Conservation (phyloP, 2,113 vertebrate species). For the Chaetorhynchus papuensis region DNA sequence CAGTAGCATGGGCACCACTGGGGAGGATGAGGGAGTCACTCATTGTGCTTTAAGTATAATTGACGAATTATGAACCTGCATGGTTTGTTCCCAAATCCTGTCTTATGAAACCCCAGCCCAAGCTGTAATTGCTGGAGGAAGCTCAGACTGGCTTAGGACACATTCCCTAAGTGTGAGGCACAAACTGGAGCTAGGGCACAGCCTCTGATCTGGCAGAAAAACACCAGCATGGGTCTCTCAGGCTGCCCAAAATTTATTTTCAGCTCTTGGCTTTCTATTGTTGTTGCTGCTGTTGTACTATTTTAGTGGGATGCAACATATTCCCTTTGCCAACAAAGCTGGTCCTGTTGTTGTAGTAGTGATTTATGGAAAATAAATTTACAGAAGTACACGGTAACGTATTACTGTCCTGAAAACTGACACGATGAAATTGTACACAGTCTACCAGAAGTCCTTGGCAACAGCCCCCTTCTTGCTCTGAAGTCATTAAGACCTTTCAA, state of each 20-base stretch:
- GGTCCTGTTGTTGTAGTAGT: not conserved
- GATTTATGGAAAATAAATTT: not conserved
- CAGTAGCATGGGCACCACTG: not conserved
- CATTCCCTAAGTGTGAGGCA: not conserved
- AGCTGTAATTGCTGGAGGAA: not conserved
- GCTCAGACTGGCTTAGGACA: not conserved
- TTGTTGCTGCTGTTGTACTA: not conserved
- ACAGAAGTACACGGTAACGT: not conserved
- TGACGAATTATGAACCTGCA: not conserved
- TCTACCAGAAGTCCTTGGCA: not conserved
- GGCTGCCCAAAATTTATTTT: not conserved
- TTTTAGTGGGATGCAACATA: not conserved
- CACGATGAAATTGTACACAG: not conserved
- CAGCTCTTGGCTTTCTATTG: not conserved
- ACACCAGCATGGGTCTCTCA: not conserved
- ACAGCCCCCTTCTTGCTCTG: not conserved
- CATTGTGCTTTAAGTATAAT: not conserved
- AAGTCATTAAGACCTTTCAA: not conserved
- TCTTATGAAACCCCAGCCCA: not conserved
- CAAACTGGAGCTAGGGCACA: fast-evolving
- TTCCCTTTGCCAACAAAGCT: not conserved
- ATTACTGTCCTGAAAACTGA: not conserved
- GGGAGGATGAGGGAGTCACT: not conserved
- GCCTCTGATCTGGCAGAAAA: not conserved
- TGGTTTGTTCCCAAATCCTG: not conserved